Evolutionary conservation across 2,113 vertebrate species (phyloP).

Genomic region (Eolophus roseicapilla): DNA sequence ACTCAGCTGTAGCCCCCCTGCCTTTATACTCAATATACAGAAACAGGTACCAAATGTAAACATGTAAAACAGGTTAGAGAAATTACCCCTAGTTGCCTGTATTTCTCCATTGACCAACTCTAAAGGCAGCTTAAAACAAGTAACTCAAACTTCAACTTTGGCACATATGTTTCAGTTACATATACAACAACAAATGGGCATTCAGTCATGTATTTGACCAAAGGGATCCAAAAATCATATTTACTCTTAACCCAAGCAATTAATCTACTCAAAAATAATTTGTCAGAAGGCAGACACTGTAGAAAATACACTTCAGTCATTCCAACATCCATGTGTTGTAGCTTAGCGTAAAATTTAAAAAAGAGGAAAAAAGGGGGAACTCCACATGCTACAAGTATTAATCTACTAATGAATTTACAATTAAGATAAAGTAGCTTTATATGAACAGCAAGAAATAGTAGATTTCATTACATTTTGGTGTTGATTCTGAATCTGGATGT

Average conservation of each 20-base stretch:
- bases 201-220: neutral
- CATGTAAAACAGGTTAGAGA: neutral
- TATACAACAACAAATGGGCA: neutral
- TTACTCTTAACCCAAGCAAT: neutral
- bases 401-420: neutral
- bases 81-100: neutral
- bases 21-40: neutral
- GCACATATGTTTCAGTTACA: neutral
- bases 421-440: neutral
- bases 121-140: neutral
- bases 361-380: neutral
- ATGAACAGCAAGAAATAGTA: neutral
- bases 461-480: neutral
- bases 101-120: neutral
- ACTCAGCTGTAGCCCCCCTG: neutral
- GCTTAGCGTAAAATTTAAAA: neutral
- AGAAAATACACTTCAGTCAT: neutral
- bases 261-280: neutral
- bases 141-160: neutral
- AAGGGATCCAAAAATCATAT: neutral
- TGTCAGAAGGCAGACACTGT: neutral
- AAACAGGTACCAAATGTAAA: neutral
- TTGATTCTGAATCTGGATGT: neutral
- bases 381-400: neutral
- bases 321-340: conserved; percentile 3